A percentile compares a stretch with the other conserved stretches of the same genome.
Conservation (phyloP, 2,113 vertebrate species). For the Calyptomena viridis region DNA sequence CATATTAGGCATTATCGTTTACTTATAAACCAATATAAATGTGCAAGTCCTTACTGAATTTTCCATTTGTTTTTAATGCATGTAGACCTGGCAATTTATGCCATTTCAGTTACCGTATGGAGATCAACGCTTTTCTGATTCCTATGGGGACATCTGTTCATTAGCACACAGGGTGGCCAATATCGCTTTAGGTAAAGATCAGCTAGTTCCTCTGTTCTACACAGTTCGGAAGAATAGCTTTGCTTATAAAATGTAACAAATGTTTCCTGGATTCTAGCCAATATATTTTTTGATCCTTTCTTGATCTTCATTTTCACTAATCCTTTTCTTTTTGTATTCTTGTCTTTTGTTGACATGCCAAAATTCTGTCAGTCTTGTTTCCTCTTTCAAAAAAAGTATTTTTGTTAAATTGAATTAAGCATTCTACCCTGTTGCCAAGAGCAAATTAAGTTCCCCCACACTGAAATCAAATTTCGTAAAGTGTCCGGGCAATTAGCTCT, state of each 20-base stretch:
- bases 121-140: conserved; percentile 21
- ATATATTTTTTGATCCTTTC: conserved; percentile 76
- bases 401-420: conserved; percentile 76
- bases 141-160: conserved; percentile 47
- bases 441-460: conserved; percentile 66
- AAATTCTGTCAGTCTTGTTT: conserved; percentile 78
- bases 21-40: background rate
- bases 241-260: conserved; percentile 76
- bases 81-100: background rate
- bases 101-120: background rate
- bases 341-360: conserved; percentile 81
- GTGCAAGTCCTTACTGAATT: background rate
- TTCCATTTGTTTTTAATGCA: background rate
- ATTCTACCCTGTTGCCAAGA: conserved; percentile 70
- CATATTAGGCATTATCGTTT: background rate
- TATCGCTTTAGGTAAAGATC: conserved; percentile 73
- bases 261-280: conserved; percentile 76
- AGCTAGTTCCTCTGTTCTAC: conserved; percentile 73
- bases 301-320: conserved; percentile 82
- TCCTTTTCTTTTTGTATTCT: conserved; percentile 78
- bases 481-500: conserved; percentile 33
- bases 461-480: conserved; percentile 62
- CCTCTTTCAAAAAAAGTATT: conserved; percentile 72
- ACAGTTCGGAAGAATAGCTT: conserved; percentile 71
- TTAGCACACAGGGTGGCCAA: conserved; percentile 18